Percentiles rank a stretch among this genome's conserved stretches.
Conservation (phyloP, 2,113 vertebrate species). For the Vanacampus margaritifer region DNA sequence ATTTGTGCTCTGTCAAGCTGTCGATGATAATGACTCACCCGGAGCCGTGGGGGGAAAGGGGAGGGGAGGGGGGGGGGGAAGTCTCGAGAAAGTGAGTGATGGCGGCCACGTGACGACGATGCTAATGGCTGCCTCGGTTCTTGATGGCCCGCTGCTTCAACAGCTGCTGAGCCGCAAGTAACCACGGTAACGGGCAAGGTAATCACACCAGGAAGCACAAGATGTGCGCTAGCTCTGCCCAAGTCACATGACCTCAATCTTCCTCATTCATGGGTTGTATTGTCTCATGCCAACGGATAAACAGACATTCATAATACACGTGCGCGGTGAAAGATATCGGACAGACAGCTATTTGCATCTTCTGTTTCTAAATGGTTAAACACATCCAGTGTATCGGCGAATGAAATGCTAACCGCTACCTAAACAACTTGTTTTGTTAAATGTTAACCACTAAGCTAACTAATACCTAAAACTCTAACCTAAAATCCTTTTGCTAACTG, state of each 20-base stretch:
- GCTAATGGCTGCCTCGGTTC: conserved; percentile 22
- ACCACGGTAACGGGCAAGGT: background rate
- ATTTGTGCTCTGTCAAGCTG: conserved; percentile 47
- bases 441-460: too few species aligned
- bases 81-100: conserved; percentile 32
- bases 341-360: too few species aligned
- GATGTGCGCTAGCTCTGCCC: background rate
- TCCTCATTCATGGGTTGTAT: too few species aligned
- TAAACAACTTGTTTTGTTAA: too few species aligned
- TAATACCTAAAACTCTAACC: too few species aligned
- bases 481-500: too few species aligned
- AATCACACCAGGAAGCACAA: background rate
- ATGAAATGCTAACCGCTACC: too few species aligned
- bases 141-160: conserved; percentile 6
- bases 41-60: background rate
- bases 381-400: too few species aligned
- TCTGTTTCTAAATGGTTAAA: too few species aligned
- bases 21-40: conserved; percentile 38
- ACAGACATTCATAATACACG: too few species aligned
- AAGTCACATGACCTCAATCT: background rate
- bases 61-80: background rate
- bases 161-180: background rate
- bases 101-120: conserved; percentile 22
- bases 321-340: too few species aligned
- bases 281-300: too few species aligned